Percentiles rank a stretch among this genome's conserved stretches.
phyloP scores from a whole-genome alignment of 2,888 invertebrate genomes.

The Drosophila cyrtoloma region DNA sequence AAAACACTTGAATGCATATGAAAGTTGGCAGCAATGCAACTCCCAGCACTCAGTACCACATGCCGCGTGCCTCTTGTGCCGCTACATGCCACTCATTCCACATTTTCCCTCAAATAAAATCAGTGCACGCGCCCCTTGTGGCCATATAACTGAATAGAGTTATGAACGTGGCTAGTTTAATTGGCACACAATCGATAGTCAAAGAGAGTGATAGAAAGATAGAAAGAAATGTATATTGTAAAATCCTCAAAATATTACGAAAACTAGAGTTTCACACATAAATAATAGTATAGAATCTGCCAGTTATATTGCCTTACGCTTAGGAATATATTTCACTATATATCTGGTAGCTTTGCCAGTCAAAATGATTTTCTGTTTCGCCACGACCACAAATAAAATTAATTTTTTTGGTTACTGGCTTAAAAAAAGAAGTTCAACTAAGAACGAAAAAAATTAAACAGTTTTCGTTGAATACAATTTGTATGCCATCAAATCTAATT shows the following conservation, averaged over 20 bases:
- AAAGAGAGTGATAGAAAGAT: not conserved
- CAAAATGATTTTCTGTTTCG: not conserved
- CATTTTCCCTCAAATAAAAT: slow-evolving; percentile 32
- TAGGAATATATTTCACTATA: not conserved
- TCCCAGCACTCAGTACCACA: slow-evolving; percentile 24
- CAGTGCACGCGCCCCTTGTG: slow-evolving; percentile 21
- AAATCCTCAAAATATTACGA: not conserved
- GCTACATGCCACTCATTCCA: slow-evolving; percentile 24
- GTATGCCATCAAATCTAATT: not conserved
- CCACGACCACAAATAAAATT: no score
- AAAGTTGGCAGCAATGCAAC: slow-evolving; percentile 71
- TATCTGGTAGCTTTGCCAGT: not conserved
- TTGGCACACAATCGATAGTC: slow-evolving; percentile 26
- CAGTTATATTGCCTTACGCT: not conserved
- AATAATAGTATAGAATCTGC: not conserved
- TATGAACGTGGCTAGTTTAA: slow-evolving; percentile 49
- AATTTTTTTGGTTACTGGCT: no score
- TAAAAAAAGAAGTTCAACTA: not conserved
- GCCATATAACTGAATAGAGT: slow-evolving; percentile 43
- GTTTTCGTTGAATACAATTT: not conserved
- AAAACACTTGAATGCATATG: slow-evolving; percentile 76
- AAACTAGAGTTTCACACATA: not conserved
- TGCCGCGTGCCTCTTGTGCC: slow-evolving; percentile 28
- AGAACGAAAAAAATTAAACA: not conserved
- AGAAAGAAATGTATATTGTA: not conserved